Base-by-base conservation (phyloP, 2,113 vertebrate species). In the Eretmochelys imbricata region DNA sequence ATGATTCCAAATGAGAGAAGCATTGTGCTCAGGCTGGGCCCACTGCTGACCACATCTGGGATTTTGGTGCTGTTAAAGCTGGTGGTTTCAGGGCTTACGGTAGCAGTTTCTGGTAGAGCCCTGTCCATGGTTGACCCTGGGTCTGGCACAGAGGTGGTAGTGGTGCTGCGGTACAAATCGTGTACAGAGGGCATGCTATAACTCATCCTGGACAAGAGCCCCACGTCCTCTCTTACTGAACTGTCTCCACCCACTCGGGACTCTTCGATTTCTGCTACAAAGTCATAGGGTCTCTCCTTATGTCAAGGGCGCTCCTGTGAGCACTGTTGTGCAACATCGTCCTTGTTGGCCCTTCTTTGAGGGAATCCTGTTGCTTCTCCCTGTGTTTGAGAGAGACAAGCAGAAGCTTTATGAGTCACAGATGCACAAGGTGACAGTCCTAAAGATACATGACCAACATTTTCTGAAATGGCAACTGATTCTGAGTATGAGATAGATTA, bases 1-100 rank as follows among this genome's bases (percentile, higher is more conserved):
- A 99, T 98, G 97, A 99, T 99, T 83, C 99, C 99, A 69, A 99
- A 99, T 51, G 99, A 99, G 19, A 99, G 97, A 13, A 99, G 98
- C 98, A 99, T 98, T 91, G 99, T 99, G 93, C 99, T 99, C 98
- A 99, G 98, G 17, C 98, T 91, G 0, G 99, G 94, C 9, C 98
- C 96, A 46, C 98, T 97, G 8, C 96, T 97, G 46, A 97, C 93
- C 46, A 97, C 88, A 29, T 99, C 98, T 20, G 99, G 98, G 78
- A 99, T 98, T 79, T 98, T 97, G 62, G 99, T 99, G 97, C 98
- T 98, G 87, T 99, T 99, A 97, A 99, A 98, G 95, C 98, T 98
- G 82, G 99, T 98, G 76, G 99, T 98, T 80, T 99, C 99, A 72
- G 98, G 98, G 51, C 95, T 97, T 97, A 98, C 88, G 3, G 99